These are phyloP conservation scores for Pangasius sanitwongsei DNA, from an alignment of 2,797 vertebrate genomes.

Conservation along the genomic window DNA sequence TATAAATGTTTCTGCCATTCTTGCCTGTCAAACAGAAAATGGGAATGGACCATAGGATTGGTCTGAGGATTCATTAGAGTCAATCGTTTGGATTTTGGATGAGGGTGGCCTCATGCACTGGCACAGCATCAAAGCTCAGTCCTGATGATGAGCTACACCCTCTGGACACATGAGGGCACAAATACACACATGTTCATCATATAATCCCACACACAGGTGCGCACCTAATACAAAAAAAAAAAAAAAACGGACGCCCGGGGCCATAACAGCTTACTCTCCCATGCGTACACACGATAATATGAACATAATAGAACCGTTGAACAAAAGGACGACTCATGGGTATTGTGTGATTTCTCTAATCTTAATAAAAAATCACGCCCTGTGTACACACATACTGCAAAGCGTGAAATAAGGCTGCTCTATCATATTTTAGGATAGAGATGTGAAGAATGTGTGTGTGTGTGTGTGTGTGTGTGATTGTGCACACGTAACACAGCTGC, in stretches of 20 bases:
- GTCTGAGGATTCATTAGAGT: not conserved
- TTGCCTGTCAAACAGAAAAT: not conserved
- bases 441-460: conserved; percentile 40
- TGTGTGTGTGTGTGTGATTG: conserved; percentile 18
- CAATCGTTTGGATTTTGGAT: not conserved
- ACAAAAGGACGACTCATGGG: conserved; percentile 18
- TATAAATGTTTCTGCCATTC: too few species aligned
- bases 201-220: conserved; percentile 41
- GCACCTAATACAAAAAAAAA: not conserved
- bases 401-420: conserved; percentile 45
- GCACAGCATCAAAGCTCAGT: conserved; percentile 50
- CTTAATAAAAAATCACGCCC: not conserved
- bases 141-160: conserved; percentile 41
- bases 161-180: conserved; percentile 33
- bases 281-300: conserved; percentile 22
- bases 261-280: not conserved
- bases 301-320: not conserved
- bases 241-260: not conserved
- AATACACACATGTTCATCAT: conserved; percentile 29
- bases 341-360: conserved; percentile 3
- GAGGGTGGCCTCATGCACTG: conserved; percentile 38
- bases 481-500: conserved; percentile 49
- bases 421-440: conserved; percentile 24
- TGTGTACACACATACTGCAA: conserved; percentile 11
- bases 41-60: not conserved